Evolutionary conservation across 2,797 vertebrate species (phyloP), one percentile per base, ranked within the genome.

Genomic region (Arrhamphus sclerolepis): DNA sequence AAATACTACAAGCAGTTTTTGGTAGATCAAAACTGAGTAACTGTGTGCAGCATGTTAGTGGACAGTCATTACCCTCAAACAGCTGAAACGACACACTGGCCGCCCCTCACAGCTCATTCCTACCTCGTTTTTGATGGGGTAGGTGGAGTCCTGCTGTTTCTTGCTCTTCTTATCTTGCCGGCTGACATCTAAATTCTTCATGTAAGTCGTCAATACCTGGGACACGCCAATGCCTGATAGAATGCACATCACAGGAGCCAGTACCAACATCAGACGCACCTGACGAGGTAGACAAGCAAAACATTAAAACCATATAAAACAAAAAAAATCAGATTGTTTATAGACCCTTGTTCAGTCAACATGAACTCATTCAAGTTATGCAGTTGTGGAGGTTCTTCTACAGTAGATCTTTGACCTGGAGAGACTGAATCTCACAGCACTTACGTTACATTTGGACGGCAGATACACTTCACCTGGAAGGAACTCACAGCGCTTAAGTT

Each of bases 161-260:
- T 98, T 98, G 85, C 79, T 86, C 75, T 96, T 98, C 91, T 98
- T 99, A 87, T 98, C 96, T 0, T 95, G 94, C 26, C 96, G 94
- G 87, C 94, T 98, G 71, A 98, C 95, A 16, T 99, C 98, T 88
- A 99, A 78, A 85, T 99, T 99, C 91, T 97, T 98, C 96, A 99
- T 99, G 73, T 99, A 99, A 8, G 98, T 98, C 56, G 96, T 96
- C 1, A 99, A 80, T 13, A 99, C 97, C 87, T 98, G 98, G 41
- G 98, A 99, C 46, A 99, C 96, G 0, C 98, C 98, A 0, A 99
- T 99, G 62, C 98, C 98, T 0, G 98, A 99, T 40, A 99, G 94
- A 84, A 99, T 98, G 89, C 98, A 99, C 98, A 99, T 99, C 59
- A 99, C 98, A 0, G 98, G 98, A 18, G 97, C 98, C 87, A 99